Conservation (phyloP, 2,888 invertebrate species). For the Pachliopta kotzebuea region DNA sequence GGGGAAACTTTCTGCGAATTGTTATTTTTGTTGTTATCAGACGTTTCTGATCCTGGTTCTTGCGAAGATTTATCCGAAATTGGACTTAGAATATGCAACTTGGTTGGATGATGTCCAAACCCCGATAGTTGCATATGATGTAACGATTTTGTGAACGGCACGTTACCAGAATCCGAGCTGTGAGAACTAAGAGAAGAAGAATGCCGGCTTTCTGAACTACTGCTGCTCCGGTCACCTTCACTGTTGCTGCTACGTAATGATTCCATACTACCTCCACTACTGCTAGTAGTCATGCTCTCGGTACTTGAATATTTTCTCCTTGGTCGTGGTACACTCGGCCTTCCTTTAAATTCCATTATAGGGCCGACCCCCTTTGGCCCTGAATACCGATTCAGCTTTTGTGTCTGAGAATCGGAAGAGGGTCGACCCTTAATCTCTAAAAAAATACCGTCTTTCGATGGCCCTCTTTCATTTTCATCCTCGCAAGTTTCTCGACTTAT, state of each 20-base stretch:
- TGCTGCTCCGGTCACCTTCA: slow-evolving; percentile 92
- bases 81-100: slow-evolving; percentile 92
- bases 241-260: slow-evolving; percentile 92
- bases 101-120: slow-evolving; percentile 86
- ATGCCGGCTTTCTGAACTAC: slow-evolving; percentile 91
- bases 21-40: slow-evolving; percentile 89
- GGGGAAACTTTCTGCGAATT: slow-evolving; percentile 89
- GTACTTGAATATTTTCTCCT: slow-evolving; percentile 87
- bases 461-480: slow-evolving; percentile 86
- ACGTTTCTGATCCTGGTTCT: slow-evolving; percentile 91
- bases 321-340: slow-evolving; percentile 75
- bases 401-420: slow-evolving; percentile 79
- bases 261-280: slow-evolving; percentile 93
- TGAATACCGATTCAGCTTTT: slow-evolving; percentile 77
- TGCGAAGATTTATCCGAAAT: slow-evolving; percentile 95
- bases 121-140: slow-evolving; percentile 83
- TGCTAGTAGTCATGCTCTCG: slow-evolving; percentile 93
- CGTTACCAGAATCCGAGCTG: slow-evolving; percentile 89
- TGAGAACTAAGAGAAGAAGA: slow-evolving; percentile 92
- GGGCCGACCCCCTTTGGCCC: slow-evolving; percentile 80
- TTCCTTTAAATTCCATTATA: slow-evolving; percentile 83
- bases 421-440: slow-evolving; percentile 87
- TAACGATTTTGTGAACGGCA: slow-evolving; percentile 77
- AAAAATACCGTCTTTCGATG: slow-evolving; percentile 85
- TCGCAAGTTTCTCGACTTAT: slow-evolving; percentile 80